Evolutionary conservation across 1,140 invertebrate genomes (phyloP).

Genomic region (Trichoplusia ni): DNA sequence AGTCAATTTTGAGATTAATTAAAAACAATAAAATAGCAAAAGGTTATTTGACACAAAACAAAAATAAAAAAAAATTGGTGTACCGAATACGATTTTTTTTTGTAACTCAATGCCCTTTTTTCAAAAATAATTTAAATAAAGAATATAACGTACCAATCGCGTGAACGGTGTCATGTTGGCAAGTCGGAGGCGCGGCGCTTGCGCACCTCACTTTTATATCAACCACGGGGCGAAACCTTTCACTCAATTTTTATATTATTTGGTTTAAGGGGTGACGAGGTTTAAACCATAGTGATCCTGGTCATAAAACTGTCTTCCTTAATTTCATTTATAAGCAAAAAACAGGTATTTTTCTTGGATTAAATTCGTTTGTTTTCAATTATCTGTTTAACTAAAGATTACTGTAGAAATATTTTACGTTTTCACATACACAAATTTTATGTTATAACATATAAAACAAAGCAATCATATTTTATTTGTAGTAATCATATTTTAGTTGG

Average conservation of each 20-base stretch:
- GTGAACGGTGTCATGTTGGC: slow-evolving; percentile 68
- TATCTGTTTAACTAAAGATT: too few relatives aligned
- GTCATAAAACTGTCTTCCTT: too few relatives aligned
- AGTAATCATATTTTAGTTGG: too few relatives aligned
- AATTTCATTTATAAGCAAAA: too few relatives aligned
- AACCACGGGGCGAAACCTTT: slow-evolving; percentile 60
- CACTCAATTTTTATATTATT: slow-evolving; percentile 55
- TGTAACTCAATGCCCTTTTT: background rate
- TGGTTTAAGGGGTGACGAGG: slow-evolving; percentile 45
- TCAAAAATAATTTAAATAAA: slow-evolving; percentile 26
- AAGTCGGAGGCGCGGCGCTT: slow-evolving; percentile 69
- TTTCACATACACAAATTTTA: too few relatives aligned
- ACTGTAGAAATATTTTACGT: too few relatives aligned
- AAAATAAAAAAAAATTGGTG: too few relatives aligned
- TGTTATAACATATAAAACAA: too few relatives aligned
- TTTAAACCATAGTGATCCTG: background rate
- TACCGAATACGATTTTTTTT: background rate
- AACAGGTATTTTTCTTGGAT: too few relatives aligned
- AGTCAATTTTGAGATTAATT: background rate
- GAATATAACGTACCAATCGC: slow-evolving; percentile 71
- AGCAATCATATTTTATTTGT: too few relatives aligned
- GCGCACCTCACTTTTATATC: slow-evolving; percentile 67
- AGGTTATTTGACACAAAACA: too few relatives aligned
- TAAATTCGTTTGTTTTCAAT: too few relatives aligned
- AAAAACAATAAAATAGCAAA: background rate